Evolutionary conservation across 2,113 vertebrate genomes (phyloP).

Genomic region (Trematomus loennbergii): DNA sequence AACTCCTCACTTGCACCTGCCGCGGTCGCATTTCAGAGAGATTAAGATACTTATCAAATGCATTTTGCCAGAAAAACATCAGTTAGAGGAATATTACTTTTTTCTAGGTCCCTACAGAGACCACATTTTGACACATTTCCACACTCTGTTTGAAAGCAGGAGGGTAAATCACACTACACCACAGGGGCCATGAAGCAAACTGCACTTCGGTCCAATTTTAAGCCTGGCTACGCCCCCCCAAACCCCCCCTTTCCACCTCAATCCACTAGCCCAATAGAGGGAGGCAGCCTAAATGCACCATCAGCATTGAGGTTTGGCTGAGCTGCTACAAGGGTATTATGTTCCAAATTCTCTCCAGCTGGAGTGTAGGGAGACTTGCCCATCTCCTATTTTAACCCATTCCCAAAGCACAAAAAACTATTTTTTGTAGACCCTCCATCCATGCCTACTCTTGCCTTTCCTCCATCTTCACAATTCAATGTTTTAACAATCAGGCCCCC

Average conservation of each 20-base stretch:
- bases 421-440: constrained; percentile 39
- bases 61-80: constrained; percentile 62
- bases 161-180: constrained; percentile 76
- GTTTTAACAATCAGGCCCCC: constrained; percentile 71
- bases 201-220: constrained; percentile 74
- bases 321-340: constrained; percentile 75
- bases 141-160: constrained; percentile 79
- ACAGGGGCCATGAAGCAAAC: constrained; percentile 70
- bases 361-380: constrained; percentile 62
- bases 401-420: constrained; percentile 38
- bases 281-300: constrained; percentile 73
- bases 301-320: constrained; percentile 76
- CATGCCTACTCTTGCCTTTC: constrained; percentile 40
- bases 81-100: constrained; percentile 39
- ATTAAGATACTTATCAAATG: constrained; percentile 72
- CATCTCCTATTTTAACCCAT: constrained; percentile 62
- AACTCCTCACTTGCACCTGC: constrained; percentile 57
- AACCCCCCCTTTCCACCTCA: constrained; percentile 45
- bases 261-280: constrained; percentile 62
- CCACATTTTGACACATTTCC: constrained; percentile 80
- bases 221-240: constrained; percentile 32
- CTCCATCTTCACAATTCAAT: constrained; percentile 46
- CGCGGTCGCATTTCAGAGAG: constrained; percentile 71
- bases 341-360: constrained; percentile 83
- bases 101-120: constrained; percentile 58